Conservation (phyloP, 1,140 invertebrate genomes). For the Lasaia peninsularis region DNA sequence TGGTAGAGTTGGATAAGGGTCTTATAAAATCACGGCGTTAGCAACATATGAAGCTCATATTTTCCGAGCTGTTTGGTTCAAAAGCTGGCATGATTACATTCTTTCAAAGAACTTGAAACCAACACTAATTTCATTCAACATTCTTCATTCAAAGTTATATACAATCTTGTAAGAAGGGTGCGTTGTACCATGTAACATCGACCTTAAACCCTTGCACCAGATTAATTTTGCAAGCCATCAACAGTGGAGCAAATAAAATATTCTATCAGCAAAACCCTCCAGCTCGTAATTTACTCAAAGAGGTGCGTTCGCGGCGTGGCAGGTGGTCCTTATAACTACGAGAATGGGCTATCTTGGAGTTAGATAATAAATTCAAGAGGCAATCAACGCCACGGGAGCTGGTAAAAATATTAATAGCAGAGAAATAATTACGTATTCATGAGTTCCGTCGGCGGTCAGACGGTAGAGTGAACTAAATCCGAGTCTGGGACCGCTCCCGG, state of each 20-base stretch:
- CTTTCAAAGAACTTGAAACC: too few relatives aligned
- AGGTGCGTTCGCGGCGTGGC: slow-evolving; percentile 55
- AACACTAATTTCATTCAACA: too few relatives aligned
- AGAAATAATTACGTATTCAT: slow-evolving; percentile 75
- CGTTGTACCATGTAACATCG: too few relatives aligned
- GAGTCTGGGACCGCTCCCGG: slow-evolving; percentile 27
- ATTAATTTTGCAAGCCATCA: slow-evolving; percentile 39
- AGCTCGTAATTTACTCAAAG: slow-evolving; percentile 66
- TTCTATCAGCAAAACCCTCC: slow-evolving; percentile 71
- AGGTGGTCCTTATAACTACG: slow-evolving; percentile 76
- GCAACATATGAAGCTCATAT: too few relatives aligned
- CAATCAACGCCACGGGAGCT: slow-evolving; percentile 70
- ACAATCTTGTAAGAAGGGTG: too few relatives aligned
- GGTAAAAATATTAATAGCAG: slow-evolving; percentile 74
- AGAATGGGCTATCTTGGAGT: slow-evolving; percentile 67
- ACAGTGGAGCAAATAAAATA: slow-evolving; percentile 67
- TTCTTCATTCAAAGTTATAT: too few relatives aligned
- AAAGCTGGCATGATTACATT: too few relatives aligned
- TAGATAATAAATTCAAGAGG: slow-evolving; percentile 76
- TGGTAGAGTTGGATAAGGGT: too few relatives aligned
- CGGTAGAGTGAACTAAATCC: slow-evolving; percentile 47
- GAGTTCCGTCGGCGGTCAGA: slow-evolving; percentile 38
- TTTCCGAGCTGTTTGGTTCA: too few relatives aligned
- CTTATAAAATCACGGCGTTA: too few relatives aligned
- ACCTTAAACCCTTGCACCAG: background rate